Evolutionary conservation across 2,888 invertebrate species (phyloP).

Genomic region (Drosophila robusta): DNA sequence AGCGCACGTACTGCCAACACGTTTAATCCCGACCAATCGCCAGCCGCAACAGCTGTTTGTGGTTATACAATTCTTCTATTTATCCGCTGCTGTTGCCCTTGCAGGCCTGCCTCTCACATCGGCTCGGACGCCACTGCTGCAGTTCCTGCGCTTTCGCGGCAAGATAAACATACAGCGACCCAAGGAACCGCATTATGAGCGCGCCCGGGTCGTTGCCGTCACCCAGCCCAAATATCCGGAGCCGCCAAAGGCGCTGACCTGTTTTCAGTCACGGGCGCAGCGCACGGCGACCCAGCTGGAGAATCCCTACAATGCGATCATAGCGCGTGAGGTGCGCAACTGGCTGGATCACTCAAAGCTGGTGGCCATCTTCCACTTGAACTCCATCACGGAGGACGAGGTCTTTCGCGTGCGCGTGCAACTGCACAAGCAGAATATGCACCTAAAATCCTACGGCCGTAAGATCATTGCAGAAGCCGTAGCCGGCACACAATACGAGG

Average conservation of each 20-base stretch:
- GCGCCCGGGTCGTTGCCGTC: slow-evolving; percentile 88
- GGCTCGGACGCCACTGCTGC: slow-evolving; percentile 83
- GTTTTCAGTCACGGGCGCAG: slow-evolving; percentile 84
- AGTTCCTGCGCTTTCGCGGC: slow-evolving; percentile 89
- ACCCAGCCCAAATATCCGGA: slow-evolving; percentile 88
- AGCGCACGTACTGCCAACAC: background rate
- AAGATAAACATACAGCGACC: slow-evolving; percentile 93
- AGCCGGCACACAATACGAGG: slow-evolving; percentile 89
- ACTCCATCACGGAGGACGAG: slow-evolving; percentile 89
- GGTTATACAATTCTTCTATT: slow-evolving; percentile 53
- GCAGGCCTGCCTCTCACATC: slow-evolving; percentile 53
- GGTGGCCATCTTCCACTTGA: slow-evolving; percentile 90
- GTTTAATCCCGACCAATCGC: background rate
- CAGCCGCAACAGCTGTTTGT: slow-evolving; percentile 14
- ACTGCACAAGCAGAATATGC: slow-evolving; percentile 89
- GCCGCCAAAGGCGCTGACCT: slow-evolving; percentile 86
- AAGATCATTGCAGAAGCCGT: slow-evolving; percentile 89
- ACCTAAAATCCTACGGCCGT: slow-evolving; percentile 88
- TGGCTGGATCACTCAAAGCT: slow-evolving; percentile 90
- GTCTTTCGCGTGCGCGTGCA: slow-evolving; percentile 88
- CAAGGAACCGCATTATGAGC: slow-evolving; percentile 89
- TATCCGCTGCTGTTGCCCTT: slow-evolving; percentile 6
- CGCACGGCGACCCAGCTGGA: slow-evolving; percentile 84
- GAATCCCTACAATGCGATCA: slow-evolving; percentile 90
- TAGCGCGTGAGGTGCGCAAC: slow-evolving; percentile 90